These are phyloP conservation scores for Aelia acuminata DNA, from an alignment of 2,888 invertebrate species.

Conservation along the genomic window DNA sequence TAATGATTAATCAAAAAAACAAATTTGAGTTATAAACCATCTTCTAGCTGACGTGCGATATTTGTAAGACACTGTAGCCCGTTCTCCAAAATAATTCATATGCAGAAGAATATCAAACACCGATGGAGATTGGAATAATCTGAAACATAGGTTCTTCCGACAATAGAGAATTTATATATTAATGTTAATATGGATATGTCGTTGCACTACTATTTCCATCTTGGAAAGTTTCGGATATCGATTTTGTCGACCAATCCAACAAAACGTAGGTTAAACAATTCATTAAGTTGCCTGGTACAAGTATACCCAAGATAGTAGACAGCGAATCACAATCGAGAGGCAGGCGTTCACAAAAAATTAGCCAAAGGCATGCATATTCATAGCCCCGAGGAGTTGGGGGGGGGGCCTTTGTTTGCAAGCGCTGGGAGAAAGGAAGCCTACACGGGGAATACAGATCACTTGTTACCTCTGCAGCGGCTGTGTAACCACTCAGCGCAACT, in stretches of 20 bases:
- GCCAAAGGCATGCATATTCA: slow-evolving; percentile 23
- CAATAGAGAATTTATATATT: too few relatives aligned
- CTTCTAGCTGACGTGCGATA: too few relatives aligned
- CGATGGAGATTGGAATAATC: too few relatives aligned
- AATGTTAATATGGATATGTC: too few relatives aligned
- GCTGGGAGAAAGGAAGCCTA: neutral
- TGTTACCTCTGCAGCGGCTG: neutral
- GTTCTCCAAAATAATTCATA: too few relatives aligned
- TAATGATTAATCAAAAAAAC: too few relatives aligned
- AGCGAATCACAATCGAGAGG: neutral
- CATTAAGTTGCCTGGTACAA: neutral
- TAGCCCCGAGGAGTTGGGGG: neutral
- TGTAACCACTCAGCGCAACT: slow-evolving; percentile 10
- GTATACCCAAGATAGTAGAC: neutral
- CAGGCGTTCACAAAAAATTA: neutral
- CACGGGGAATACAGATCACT: neutral
- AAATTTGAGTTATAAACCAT: too few relatives aligned
- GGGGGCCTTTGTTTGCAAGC: neutral
- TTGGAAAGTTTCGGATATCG: too few relatives aligned
- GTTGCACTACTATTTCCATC: too few relatives aligned
- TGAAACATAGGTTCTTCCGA: too few relatives aligned
- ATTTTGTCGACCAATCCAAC: neutral
- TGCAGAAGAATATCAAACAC: too few relatives aligned
- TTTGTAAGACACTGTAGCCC: too few relatives aligned
- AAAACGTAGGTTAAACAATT: neutral